These are phyloP conservation scores for Microplitis mediator DNA, from an alignment of 1,140 invertebrate genomes.

Conservation along the genomic window DNA sequence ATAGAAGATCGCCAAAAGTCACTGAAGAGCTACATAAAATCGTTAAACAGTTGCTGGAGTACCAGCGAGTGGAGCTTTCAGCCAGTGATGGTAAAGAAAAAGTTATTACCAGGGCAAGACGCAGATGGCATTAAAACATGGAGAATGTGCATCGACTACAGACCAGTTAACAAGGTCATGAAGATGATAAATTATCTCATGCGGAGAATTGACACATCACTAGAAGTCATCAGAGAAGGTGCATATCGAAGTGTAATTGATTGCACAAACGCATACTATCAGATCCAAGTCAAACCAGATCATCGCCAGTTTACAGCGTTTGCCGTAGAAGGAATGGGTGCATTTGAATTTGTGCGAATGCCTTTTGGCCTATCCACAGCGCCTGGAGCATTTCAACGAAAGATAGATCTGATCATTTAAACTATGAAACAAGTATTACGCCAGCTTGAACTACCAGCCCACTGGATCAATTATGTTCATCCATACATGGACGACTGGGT, in stretches of 20 bases:
- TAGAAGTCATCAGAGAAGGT: not conserved
- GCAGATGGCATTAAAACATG: not conserved
- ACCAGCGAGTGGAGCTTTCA: not conserved
- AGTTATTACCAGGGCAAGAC: too few species aligned
- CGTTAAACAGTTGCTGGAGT: not conserved
- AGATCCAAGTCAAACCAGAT: not conserved
- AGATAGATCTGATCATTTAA: not conserved
- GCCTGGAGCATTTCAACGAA: not conserved
- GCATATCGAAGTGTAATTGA: not conserved
- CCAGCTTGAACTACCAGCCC: too few species aligned
- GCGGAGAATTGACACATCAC: not conserved
- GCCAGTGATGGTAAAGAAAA: not conserved
- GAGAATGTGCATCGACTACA: constrained; percentile 1
- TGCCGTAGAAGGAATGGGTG: not conserved
- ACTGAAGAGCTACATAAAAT: not conserved
- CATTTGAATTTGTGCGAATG: not conserved
- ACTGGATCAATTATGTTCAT: not conserved
- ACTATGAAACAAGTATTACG: not conserved
- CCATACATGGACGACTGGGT: not conserved
- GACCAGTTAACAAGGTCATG: not conserved
- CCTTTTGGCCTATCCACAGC: not conserved
- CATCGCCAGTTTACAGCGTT: not conserved
- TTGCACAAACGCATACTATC: not conserved
- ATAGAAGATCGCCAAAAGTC: not conserved
- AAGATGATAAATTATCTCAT: not conserved